Conservation (phyloP, 2,888 invertebrate genomes). For the Protophormia terraenovae region DNA sequence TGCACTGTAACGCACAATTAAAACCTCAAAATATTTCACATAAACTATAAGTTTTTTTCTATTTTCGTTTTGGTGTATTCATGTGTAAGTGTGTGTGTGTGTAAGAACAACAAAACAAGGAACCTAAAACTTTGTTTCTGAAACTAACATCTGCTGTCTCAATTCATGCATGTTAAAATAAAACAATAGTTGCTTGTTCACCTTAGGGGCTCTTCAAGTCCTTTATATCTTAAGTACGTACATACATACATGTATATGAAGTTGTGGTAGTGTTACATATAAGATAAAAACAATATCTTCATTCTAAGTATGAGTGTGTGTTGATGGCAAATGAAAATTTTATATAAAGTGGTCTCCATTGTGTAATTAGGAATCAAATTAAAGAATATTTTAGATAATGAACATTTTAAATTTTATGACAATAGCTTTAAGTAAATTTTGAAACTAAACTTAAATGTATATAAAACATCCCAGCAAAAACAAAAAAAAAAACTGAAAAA, state of each 20-base stretch:
- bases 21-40: constrained; percentile 67
- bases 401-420: not conserved
- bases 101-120: constrained; percentile 28
- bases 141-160: constrained; percentile 41
- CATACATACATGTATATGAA: not conserved
- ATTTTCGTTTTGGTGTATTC: not conserved
- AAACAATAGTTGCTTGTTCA: constrained; percentile 53
- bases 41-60: constrained; percentile 47
- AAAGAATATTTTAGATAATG: constrained; percentile 7
- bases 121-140: constrained; percentile 52
- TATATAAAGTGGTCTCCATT: constrained; percentile 43
- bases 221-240: not conserved
- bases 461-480: too few relatives aligned
- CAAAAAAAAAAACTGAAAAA: too few relatives aligned
- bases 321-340: not conserved
- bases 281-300: not conserved
- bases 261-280: constrained; percentile 19
- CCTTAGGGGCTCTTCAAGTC: constrained; percentile 63
- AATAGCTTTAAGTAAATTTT: not conserved
- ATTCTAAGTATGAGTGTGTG: not conserved
- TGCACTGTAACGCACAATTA: constrained; percentile 68
- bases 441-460: not conserved
- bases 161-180: constrained; percentile 44
- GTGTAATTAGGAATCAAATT: constrained; percentile 31
- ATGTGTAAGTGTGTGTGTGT: not conserved